phyloP scores from a whole-genome alignment of 2,888 invertebrate genomes.

The Dryocosmus kuriphilus region DNA sequence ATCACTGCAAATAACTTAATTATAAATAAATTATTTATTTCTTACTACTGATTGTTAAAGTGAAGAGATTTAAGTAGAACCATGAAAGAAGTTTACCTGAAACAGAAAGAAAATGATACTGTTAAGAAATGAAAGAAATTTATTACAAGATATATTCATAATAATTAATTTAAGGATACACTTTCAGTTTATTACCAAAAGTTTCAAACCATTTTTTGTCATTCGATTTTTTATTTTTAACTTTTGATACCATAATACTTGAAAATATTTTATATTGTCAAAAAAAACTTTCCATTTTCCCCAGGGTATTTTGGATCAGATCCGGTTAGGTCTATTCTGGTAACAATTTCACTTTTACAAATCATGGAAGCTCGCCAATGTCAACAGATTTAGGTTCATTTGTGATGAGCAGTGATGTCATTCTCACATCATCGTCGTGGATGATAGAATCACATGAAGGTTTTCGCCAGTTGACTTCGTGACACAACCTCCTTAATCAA shows the following conservation, averaged over 20 bases:
- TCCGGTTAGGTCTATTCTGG: background rate
- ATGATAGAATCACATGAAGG: conserved; percentile 30
- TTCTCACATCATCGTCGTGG: conserved; percentile 3
- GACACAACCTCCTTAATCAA: conserved; percentile 19
- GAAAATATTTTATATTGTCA: background rate
- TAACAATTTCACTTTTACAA: background rate
- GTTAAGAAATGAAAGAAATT: background rate
- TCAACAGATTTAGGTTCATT: conserved; percentile 23
- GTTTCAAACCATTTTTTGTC: too few species aligned
- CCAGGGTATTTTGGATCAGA: background rate
- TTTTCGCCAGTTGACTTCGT: conserved; percentile 25
- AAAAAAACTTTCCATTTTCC: background rate
- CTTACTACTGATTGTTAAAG: background rate
- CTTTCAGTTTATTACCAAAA: too few species aligned
- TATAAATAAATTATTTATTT: background rate
- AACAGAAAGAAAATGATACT: background rate
- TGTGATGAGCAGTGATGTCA: conserved; percentile 7
- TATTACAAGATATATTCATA: background rate
- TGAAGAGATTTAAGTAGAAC: background rate
- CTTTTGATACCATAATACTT: too few species aligned
- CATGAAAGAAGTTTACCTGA: background rate
- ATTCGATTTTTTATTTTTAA: too few species aligned
- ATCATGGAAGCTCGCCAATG: conserved; percentile 12
- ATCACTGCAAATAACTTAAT: background rate
- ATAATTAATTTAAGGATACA: too few species aligned